These are phyloP conservation scores for Eublepharis macularius DNA, from an alignment of 2,113 vertebrate species.

Conservation along the genomic window DNA sequence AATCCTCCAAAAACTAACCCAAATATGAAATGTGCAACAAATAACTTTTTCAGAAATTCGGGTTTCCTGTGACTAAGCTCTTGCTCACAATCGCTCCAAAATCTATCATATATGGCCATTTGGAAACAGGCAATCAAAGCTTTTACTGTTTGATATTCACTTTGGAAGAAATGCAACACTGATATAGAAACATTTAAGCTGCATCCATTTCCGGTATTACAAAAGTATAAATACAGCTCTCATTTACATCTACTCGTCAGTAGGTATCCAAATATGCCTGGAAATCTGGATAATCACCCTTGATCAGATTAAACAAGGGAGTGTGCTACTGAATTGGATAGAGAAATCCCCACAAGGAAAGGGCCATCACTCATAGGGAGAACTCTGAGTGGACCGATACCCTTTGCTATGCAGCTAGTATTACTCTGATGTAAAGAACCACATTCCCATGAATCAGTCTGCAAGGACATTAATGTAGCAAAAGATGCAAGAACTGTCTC, in stretches of 20 bases:
- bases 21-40: background rate
- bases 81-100: background rate
- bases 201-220: background rate
- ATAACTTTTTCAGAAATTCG: background rate
- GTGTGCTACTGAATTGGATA: no score
- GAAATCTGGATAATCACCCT: background rate
- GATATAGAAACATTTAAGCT: background rate
- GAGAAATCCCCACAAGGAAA: no score
- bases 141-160: background rate
- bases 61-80: background rate
- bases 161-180: background rate
- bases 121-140: background rate
- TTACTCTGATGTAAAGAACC: no score
- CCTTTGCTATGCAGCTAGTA: no score
- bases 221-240: background rate
- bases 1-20: background rate
- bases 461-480: background rate
- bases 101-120: background rate
- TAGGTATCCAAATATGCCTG: no score
- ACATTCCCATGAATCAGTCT: no score
- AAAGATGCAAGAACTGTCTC: background rate
- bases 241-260: no score
- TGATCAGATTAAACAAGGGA: background rate
- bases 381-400: no score
- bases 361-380: no score